Percentiles rank a stretch among this genome's conserved stretches.
phyloP scores from a whole-genome alignment of 2,888 invertebrate species.

The Melieria crassipennis region DNA sequence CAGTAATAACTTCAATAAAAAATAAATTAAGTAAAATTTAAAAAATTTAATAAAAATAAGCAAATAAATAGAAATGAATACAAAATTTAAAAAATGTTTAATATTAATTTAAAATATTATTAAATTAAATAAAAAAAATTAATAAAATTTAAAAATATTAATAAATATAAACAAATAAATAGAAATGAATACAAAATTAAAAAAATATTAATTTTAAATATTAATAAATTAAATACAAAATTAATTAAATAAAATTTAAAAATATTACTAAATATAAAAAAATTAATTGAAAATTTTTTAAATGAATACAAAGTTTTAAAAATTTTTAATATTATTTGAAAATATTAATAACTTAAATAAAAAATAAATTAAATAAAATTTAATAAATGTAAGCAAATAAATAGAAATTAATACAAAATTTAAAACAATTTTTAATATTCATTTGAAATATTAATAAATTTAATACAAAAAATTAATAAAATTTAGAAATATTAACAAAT shows the following conservation, averaged over 20 bases:
- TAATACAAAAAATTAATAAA: neutral
- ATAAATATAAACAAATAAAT: neutral
- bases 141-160: neutral
- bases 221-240: neutral
- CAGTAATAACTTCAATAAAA: neutral
- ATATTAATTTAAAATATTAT: neutral
- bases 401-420: too few species aligned
- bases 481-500: neutral
- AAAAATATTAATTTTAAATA: conserved; percentile 4
- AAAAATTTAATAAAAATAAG: neutral
- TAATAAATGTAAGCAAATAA: too few species aligned
- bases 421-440: too few species aligned
- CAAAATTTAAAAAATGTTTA: neutral
- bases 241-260: neutral
- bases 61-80: neutral
- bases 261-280: neutral
- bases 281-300: neutral
- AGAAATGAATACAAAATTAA: neutral
- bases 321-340: neutral
- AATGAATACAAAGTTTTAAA: neutral
- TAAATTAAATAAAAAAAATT: neutral
- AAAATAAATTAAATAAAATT: too few species aligned
- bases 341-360: too few species aligned
- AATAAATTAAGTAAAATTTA: conserved; percentile 15
- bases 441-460: neutral